A percentile compares a stretch with the other conserved stretches of the same genome.
Conservation (phyloP, 2,113 vertebrate species). For the Planiliza haematocheilus region DNA sequence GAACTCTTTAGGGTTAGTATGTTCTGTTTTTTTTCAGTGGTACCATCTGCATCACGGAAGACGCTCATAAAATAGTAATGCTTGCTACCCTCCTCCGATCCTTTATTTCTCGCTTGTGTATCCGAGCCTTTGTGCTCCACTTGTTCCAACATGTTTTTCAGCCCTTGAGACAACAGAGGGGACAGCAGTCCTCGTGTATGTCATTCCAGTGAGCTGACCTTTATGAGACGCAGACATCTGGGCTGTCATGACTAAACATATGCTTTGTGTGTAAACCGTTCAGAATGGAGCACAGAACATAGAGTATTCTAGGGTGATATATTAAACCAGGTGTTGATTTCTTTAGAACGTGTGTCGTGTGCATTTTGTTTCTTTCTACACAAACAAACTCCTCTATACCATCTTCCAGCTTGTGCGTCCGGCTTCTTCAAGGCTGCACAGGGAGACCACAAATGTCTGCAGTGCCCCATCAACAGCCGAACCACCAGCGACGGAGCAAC, state of each 20-base stretch:
- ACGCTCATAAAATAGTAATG: neutral
- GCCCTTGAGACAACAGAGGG: neutral
- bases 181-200: conserved; percentile 27
- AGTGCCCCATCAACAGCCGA: conserved; percentile 93
- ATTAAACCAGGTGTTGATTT: no score
- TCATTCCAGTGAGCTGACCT: conserved; percentile 35
- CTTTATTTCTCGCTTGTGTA: neutral
- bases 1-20: no score
- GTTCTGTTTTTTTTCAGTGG: no score
- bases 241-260: conserved; percentile 18
- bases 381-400: neutral
- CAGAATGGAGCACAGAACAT: neutral
- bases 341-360: neutral
- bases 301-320: no score
- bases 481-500: conserved; percentile 91
- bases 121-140: conserved; percentile 7
- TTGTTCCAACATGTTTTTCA: neutral
- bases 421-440: conserved; percentile 93
- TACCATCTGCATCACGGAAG: neutral
- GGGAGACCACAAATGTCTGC: conserved; percentile 89
- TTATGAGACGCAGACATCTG: conserved; percentile 6
- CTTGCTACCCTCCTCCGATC: neutral
- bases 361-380: neutral
- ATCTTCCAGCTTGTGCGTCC: conserved; percentile 89
- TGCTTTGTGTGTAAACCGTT: neutral